Percentiles rank a stretch among this genome's conserved stretches.
Conservation (phyloP, 2,888 invertebrate species). For the Seira sanloemensis region DNA sequence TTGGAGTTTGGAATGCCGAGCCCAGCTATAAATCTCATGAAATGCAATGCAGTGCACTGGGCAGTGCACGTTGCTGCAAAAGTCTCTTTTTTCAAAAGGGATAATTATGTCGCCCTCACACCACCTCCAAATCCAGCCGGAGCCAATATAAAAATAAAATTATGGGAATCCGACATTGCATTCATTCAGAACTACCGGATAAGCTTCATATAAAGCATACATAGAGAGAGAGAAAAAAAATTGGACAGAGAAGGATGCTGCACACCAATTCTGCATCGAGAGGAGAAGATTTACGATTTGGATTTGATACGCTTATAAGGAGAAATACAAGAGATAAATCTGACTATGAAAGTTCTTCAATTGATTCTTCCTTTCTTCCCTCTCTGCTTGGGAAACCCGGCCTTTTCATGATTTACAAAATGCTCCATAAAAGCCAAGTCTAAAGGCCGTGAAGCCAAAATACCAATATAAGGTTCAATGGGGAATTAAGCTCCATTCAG, state of each 20-base stretch:
- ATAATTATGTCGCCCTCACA: too few relatives aligned
- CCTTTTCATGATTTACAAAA: neutral
- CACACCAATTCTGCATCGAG: constrained; percentile 14
- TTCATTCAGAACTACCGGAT: too few relatives aligned
- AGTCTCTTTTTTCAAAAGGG: too few relatives aligned
- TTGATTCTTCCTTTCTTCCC: constrained; percentile 41
- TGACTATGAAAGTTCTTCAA: constrained; percentile 36
- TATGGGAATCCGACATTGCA: too few relatives aligned
- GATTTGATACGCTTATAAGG: constrained; percentile 57
- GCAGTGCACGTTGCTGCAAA: too few relatives aligned
- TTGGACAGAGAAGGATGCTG: too few relatives aligned
- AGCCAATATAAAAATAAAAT: too few relatives aligned
- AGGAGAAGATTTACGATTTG: constrained; percentile 52
- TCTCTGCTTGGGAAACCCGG: neutral
- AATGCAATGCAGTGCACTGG: too few relatives aligned
- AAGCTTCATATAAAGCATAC: too few relatives aligned
- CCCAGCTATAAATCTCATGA: too few relatives aligned
- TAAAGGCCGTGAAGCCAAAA: constrained; percentile 36
- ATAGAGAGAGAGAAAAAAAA: constrained; percentile 9
- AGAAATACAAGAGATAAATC: constrained; percentile 27
- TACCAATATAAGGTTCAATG: constrained; percentile 32
- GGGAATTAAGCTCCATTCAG: too few relatives aligned
- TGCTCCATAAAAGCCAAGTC: neutral
- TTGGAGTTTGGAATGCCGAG: constrained; percentile 34
- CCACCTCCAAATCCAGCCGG: too few relatives aligned